Base-by-base conservation (phyloP, 2,797 vertebrate species). In the Gouania willdenowi region DNA sequence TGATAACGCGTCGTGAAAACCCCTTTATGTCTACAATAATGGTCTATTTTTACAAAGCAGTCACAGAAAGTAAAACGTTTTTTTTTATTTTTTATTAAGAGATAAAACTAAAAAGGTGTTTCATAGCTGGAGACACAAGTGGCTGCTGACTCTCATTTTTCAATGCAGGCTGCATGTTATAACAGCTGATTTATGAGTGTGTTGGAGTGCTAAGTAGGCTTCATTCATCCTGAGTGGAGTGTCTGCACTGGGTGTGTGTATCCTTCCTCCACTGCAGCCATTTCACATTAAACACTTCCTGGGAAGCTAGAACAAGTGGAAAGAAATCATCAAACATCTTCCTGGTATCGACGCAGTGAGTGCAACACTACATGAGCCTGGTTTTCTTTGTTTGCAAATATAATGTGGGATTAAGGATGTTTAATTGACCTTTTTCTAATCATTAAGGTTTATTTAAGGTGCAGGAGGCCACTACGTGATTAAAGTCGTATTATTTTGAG, bases 201-300 rank as follows among this genome's bases (percentile, higher is more conserved):
- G 43, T 20, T 27, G 28, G 38, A 24, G 12, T 41, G 33, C 31
- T 44, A 17, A 13, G 33, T 15, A 20, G 10, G 25, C 30, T 31
- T 38, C 24, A 30, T 26, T 51, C 45, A 41, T 38, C 57, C 47
- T 19, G 43, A 19, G 50, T 77, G 57, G 30, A 55, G 53, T 45
- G 51, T 56, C 31, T 4, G 35, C 1, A 33, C 52, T 40, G 44
- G 46, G 44, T 40, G 49, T 40, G 49, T 44, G 56, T 36, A 45
- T 69, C 57, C 63, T 45, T 56, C 58, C 26, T 35, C 27, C 49
- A 25, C 32, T 22, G 20, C 39, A 26, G 38, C 41, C 67, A 60
- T 63, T 76, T 68, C 70, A 61, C 61, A 65, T 59, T 66, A 59
- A 78, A 68, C 12, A 24, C 54, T 77, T 81, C 61, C 66, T 61